Evolutionary conservation across 2,113 vertebrate genomes (phyloP), one percentile per base, ranked within the genome.

Genomic region (Grammomys dolichurus): DNA sequence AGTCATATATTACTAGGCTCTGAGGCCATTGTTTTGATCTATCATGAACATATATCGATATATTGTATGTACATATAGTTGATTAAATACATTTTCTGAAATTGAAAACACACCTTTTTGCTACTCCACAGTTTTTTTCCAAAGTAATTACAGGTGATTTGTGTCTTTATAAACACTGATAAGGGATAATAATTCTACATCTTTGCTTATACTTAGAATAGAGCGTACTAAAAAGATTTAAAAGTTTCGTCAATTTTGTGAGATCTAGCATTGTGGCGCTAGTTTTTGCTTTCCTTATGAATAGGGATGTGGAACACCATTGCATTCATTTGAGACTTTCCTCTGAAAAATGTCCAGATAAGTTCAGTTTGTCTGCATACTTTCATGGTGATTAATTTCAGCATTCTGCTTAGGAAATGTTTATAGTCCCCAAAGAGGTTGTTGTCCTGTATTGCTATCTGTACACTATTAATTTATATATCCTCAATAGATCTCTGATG

Each of bases 71-170:
- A 63, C 10, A 86, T 54, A 28, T 80, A 40, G 20, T 76, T 65
- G 48, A 8, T 67, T 24, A 33, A 36, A n/a, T 84, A 72, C 12
- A 48, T 46, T 56, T 69, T 88, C 67, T 80, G 72, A 48, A 33
- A 14, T 40, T 82, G 31, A 24, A 76, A 87, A 48, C 40, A 43
- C 17, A 22, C 54, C 36, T 51, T 46, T 78, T 31, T 73, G 26
- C 46, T 60, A 6, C 33, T 67, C 36, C 58, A 31, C 2, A 65
- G 9, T 56, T 93, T 94, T 92, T 33, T 0, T 56, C 72, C 73
- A 93, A 91, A 82, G 56, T 13, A n/a, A 76, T 22, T 95, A 1
- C 56, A 51, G 72, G 58, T 78, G 80, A 48, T 80, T 89, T 89
- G 1, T 69, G 56, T 80, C 60, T 89, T 8, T 26, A 16, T 1